These are phyloP conservation scores for Ochlodes sylvanus DNA, from an alignment of 2,888 invertebrate species.

Conservation along the genomic window DNA sequence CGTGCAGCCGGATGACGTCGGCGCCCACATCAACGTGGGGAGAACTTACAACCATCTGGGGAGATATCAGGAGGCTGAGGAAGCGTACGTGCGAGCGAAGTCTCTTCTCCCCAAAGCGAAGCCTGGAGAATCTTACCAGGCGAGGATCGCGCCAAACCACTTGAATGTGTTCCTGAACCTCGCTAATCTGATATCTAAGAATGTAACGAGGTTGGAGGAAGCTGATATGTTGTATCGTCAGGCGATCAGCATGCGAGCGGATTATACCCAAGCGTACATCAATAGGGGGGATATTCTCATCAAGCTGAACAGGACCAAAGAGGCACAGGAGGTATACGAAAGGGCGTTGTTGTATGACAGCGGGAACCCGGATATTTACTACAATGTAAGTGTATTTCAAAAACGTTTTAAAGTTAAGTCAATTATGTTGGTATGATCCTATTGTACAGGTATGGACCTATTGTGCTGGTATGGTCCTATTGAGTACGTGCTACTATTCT, in stretches of 20 bases:
- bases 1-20: constrained; percentile 98
- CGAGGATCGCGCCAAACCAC: constrained; percentile 97
- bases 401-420: too few species aligned
- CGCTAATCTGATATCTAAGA: constrained; percentile 97
- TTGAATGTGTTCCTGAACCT: constrained; percentile 97
- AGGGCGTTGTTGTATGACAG: constrained; percentile 96
- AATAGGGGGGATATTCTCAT: constrained; percentile 98
- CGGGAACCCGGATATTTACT: constrained; percentile 97
- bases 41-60: constrained; percentile 97
- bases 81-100: constrained; percentile 95
- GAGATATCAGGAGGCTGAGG: constrained; percentile 91
- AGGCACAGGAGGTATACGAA: constrained; percentile 97
- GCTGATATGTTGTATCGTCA: constrained; percentile 97
- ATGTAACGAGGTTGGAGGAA: constrained; percentile 95
- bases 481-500: too few species aligned
- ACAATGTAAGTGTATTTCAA: constrained; percentile 90
- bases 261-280: constrained; percentile 98
- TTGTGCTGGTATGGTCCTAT: too few species aligned
- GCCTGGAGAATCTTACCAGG: constrained; percentile 97
- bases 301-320: constrained; percentile 96
- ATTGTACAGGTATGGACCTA: too few species aligned
- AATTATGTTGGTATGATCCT: too few species aligned
- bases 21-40: constrained; percentile 98
- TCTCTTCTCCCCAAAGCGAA: constrained; percentile 95
- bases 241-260: constrained; percentile 98